Conservation (phyloP, 2,888 invertebrate species). For the Petrolisthes cinctipes region DNA sequence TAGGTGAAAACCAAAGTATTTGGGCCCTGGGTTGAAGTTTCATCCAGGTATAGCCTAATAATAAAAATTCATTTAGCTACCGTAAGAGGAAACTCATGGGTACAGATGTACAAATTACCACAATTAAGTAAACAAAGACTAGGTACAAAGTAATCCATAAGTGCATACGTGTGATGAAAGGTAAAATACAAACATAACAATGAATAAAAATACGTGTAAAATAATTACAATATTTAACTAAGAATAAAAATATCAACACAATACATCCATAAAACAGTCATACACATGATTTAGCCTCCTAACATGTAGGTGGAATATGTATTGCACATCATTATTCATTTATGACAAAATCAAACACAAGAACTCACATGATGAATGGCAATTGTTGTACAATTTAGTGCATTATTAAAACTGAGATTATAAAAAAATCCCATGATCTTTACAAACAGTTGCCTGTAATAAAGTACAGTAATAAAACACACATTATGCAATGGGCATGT, state of each 20-base stretch:
- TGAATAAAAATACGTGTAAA: not conserved
- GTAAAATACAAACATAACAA: constrained; percentile 22
- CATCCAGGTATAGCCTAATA: too few species aligned
- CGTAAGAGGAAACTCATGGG: not conserved
- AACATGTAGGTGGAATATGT: constrained; percentile 3
- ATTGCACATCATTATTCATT: not conserved
- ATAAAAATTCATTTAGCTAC: not conserved
- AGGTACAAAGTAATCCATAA: not conserved
- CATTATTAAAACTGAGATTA: too few species aligned
- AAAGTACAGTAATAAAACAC: too few species aligned
- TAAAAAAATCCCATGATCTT: too few species aligned
- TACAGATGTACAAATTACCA: constrained; percentile 7
- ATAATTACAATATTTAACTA: not conserved
- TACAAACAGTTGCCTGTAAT: too few species aligned
- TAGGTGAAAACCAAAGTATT: too few species aligned
- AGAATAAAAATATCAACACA: constrained; percentile 3
- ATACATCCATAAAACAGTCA: constrained; percentile 7
- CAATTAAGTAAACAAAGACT: not conserved
- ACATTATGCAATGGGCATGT: too few species aligned
- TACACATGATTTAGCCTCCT: not conserved
- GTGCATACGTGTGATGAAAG: not conserved
- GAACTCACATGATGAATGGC: not conserved
- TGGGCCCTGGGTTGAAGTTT: too few species aligned
- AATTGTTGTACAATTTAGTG: too few species aligned
- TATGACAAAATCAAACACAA: not conserved